Conservation (phyloP, 2,797 vertebrate genomes). For the Molossus alvarezi region DNA sequence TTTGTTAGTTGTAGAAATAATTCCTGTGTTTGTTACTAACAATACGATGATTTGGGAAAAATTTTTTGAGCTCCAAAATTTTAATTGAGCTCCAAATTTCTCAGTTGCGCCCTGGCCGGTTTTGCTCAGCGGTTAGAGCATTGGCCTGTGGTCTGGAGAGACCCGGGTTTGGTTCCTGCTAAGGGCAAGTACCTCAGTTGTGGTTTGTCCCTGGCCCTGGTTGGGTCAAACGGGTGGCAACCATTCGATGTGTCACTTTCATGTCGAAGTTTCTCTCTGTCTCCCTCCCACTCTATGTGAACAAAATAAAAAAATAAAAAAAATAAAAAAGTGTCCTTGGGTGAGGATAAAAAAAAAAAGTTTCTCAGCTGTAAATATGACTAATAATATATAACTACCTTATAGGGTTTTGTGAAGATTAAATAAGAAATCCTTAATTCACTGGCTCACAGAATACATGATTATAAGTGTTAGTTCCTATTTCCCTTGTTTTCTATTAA, state of each 20-base stretch:
- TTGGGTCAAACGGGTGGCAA: no score
- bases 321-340: no score
- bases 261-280: no score
- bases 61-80: background rate
- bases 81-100: constrained; percentile 14
- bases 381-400: constrained; percentile 52
- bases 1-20: background rate
- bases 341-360: background rate
- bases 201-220: no score
- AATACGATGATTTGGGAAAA: background rate
- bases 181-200: no score
- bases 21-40: constrained; percentile 6
- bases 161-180: no score
- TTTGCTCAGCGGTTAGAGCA: no score
- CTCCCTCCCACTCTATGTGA: no score
- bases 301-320: no score
- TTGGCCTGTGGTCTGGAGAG: no score
- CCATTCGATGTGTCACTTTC: no score
- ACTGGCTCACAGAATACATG: background rate
- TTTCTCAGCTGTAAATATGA: constrained; percentile 61
- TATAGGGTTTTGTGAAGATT: background rate
- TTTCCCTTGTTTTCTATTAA: constrained; percentile 33
- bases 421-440: constrained; percentile 13
- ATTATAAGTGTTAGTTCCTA: background rate
- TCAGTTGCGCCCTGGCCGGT: background rate